A percentile compares a stretch with the other conserved stretches of the same genome.
These are phyloP conservation scores for Todiramphus chloris DNA, from an alignment of 2,113 vertebrate species.

Conservation along the genomic window DNA sequence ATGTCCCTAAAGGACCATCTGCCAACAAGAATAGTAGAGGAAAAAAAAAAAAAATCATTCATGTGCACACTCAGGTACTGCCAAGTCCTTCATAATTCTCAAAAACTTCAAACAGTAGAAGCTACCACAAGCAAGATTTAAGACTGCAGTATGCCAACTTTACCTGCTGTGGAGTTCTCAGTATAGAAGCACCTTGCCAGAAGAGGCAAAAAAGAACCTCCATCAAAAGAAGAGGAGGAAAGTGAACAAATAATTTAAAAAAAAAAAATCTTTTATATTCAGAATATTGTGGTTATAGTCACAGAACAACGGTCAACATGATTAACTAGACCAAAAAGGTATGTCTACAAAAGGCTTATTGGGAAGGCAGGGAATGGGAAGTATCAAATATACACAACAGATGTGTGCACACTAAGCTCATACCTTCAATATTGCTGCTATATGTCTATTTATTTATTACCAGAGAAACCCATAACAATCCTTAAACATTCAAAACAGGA, in stretches of 20 bases:
- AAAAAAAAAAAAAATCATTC: neutral
- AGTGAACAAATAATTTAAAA: neutral
- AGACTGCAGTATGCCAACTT: neutral
- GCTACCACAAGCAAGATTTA: neutral
- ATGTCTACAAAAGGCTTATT: neutral
- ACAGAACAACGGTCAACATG: neutral
- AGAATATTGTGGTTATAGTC: neutral
- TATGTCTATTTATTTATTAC: neutral
- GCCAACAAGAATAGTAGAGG: neutral
- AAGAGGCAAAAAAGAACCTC: neutral
- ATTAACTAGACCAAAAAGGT: neutral
- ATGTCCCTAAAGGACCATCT: constrained; percentile 28
- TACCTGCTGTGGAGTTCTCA: neutral
- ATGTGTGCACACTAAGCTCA: neutral
- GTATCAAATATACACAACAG: neutral
- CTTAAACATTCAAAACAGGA: neutral
- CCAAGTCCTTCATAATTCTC: neutral
- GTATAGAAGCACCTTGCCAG: neutral
- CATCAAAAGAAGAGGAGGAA: neutral
- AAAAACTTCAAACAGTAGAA: neutral
- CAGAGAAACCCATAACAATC: neutral
- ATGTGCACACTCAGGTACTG: neutral
- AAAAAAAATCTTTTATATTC: neutral
- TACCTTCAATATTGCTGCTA: neutral
- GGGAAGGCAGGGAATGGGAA: neutral